These are phyloP conservation scores for Dioctria linearis DNA, from an alignment of 2,888 invertebrate species.

Conservation along the genomic window DNA sequence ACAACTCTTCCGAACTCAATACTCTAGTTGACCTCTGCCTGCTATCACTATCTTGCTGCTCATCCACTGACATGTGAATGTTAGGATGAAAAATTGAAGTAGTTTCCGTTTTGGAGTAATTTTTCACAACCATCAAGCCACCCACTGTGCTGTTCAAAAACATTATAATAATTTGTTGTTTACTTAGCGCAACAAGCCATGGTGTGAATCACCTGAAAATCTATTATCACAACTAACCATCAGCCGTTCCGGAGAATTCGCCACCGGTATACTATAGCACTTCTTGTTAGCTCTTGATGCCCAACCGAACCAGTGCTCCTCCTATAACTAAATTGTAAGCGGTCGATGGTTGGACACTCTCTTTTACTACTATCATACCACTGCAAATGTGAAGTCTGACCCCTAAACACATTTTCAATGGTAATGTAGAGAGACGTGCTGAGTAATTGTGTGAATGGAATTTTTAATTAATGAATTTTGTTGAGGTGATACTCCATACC, in stretches of 20 bases:
- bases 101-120: not conserved
- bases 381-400: constrained; percentile 48
- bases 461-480: constrained; percentile 51
- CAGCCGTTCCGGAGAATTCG: constrained; percentile 45
- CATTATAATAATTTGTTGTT: constrained; percentile 41
- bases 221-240: constrained; percentile 30
- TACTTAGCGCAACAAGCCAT: constrained; percentile 40
- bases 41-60: too few species aligned
- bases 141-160: constrained; percentile 40
- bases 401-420: constrained; percentile 58
- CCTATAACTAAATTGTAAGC: not conserved
- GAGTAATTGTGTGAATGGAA: constrained; percentile 54
- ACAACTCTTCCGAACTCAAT: too few species aligned
- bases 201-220: constrained; percentile 42
- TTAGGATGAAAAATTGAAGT: constrained; percentile 15
- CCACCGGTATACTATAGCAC: constrained; percentile 46
- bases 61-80: not conserved
- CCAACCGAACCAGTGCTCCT: not conserved
- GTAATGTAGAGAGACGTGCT: constrained; percentile 53
- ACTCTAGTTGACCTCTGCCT: not conserved
- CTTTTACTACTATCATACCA: not conserved
- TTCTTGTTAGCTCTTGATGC: constrained; percentile 31
- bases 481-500: not conserved
- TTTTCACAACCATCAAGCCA: not conserved
- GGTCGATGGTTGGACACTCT: constrained; percentile 17